Percentiles rank a stretch among this genome's conserved stretches.
These are phyloP conservation scores for Cochlearius cochlearius DNA, from an alignment of 2,113 vertebrate genomes.

Conservation along the genomic window DNA sequence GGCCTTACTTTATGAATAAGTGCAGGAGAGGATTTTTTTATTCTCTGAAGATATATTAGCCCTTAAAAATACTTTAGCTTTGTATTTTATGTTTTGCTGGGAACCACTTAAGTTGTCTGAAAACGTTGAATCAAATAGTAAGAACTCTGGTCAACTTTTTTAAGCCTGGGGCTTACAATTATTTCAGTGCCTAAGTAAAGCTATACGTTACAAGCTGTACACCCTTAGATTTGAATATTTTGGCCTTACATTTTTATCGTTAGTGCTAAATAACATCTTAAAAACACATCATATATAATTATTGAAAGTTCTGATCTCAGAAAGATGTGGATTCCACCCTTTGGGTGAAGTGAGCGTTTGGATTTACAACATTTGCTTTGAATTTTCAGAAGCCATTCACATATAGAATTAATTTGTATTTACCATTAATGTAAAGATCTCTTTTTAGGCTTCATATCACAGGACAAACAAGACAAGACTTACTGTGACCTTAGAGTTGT, in stretches of 20 bases:
- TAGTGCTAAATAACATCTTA: neutral
- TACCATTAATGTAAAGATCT: neutral
- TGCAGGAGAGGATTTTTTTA: neutral
- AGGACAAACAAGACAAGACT: neutral
- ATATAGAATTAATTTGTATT: neutral
- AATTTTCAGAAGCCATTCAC: neutral
- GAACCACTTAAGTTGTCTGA: neutral
- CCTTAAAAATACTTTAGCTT: neutral
- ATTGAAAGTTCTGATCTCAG: neutral
- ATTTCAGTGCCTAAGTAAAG: neutral
- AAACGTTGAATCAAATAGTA: neutral
- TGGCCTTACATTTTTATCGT: neutral
- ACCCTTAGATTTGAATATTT: neutral
- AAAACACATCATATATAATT: neutral
- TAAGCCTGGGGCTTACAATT: neutral
- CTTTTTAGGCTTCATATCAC: neutral
- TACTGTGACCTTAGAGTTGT: neutral
- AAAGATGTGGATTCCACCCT: neutral
- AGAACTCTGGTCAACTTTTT: neutral
- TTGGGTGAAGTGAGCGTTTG: neutral
- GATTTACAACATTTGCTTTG: neutral
- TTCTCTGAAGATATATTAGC: neutral
- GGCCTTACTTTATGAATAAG: neutral
- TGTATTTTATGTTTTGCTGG: neutral
- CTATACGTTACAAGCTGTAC: neutral